Evolutionary conservation across 2,113 vertebrate species (phyloP).

Genomic region (Callocephalon fimbriatum): DNA sequence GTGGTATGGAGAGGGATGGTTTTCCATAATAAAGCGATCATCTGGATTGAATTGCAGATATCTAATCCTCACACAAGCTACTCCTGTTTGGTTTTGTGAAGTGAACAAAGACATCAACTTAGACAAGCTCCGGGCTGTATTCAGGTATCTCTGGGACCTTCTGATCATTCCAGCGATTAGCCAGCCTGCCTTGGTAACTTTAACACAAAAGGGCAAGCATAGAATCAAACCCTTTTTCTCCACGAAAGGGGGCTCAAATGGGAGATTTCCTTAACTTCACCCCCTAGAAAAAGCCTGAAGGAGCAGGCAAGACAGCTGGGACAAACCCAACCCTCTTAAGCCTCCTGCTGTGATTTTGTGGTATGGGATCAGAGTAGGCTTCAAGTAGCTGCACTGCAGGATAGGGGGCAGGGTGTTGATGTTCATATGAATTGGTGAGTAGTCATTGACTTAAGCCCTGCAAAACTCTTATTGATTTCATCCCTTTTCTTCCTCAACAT

Average conservation of each 20-base stretch:
- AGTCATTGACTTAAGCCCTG: background rate
- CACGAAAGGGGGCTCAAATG: background rate
- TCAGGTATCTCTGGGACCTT: slow-evolving; percentile 24
- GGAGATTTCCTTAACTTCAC: background rate
- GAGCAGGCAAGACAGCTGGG: background rate
- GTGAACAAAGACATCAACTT: slow-evolving; percentile 62
- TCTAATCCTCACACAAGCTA: slow-evolving; percentile 62
- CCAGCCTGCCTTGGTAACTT: slow-evolving; percentile 14
- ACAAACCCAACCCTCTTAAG: background rate
- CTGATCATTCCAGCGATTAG: slow-evolving; percentile 45
- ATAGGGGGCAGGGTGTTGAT: background rate
- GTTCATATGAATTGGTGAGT: background rate
- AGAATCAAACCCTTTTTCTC: slow-evolving; percentile 2
- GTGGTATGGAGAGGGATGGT: slow-evolving; percentile 26
- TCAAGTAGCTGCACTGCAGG: background rate
- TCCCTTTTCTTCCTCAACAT: background rate
- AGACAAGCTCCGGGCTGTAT: background rate
- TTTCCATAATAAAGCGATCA: slow-evolving; percentile 69
- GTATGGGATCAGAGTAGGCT: background rate
- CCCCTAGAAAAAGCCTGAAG: background rate
- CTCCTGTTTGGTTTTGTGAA: slow-evolving; percentile 63
- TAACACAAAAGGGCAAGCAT: slow-evolving; percentile 16
- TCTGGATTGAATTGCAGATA: slow-evolving; percentile 72
- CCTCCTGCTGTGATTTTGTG: background rate
- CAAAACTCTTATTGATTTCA: background rate